Percentiles rank a stretch among this genome's conserved stretches.
These are phyloP conservation scores for Noturus placidus DNA, from an alignment of 2,113 vertebrate species.

Conservation along the genomic window DNA sequence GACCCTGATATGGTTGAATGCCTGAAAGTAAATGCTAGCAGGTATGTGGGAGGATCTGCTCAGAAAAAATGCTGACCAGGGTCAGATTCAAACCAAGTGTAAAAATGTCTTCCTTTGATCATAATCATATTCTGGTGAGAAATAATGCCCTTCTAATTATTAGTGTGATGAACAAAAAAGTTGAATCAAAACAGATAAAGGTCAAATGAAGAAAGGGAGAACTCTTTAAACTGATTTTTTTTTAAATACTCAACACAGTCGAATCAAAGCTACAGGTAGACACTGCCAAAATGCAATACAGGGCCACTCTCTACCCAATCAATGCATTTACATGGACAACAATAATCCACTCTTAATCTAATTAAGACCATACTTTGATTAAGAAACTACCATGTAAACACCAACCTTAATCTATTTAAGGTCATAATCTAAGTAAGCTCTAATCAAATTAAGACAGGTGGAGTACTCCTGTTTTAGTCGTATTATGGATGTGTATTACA, in stretches of 20 bases:
- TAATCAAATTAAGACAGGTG: too few relatives aligned
- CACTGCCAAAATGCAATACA: background rate
- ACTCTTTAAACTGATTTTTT: background rate
- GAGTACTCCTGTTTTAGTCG: too few relatives aligned
- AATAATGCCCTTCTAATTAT: conserved; percentile 35
- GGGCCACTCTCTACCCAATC: background rate
- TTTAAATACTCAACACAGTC: background rate
- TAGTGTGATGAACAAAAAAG: conserved; percentile 39
- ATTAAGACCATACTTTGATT: too few relatives aligned
- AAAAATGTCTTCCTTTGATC: conserved; percentile 42
- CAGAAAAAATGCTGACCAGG: conserved; percentile 22
- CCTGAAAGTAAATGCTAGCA: conserved; percentile 22
- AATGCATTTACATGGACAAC: too few relatives aligned
- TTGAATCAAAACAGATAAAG: conserved; percentile 50
- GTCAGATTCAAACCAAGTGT: conserved; percentile 43
- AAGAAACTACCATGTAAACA: too few relatives aligned
- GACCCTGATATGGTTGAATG: conserved; percentile 40
- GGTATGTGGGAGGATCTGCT: conserved; percentile 44
- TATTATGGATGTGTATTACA: too few relatives aligned
- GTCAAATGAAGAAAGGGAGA: conserved; percentile 15
- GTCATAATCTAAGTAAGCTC: too few relatives aligned
- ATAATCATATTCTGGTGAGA: conserved; percentile 39
- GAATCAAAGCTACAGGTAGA: conserved; percentile 9
- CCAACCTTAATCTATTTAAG: too few relatives aligned
- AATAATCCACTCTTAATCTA: too few relatives aligned